Base-by-base conservation (phyloP, 2,113 vertebrate species). In the Ranitomeya variabilis region DNA sequence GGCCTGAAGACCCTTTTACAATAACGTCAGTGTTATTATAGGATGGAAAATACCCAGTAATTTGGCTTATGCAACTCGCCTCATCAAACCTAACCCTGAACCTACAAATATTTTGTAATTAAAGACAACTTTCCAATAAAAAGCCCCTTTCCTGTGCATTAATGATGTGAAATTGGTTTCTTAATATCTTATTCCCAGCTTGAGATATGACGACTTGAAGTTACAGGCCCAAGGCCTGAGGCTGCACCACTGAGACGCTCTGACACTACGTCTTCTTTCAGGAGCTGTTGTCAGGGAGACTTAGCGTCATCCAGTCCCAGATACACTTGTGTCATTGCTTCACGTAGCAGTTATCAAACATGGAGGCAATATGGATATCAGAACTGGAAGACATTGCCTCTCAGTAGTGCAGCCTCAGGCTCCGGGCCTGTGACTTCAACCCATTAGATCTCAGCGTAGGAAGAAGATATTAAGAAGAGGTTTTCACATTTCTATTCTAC, bases 1-100 rank as follows among this genome's bases (percentile, higher is more conserved):
- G 94, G 91, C 84, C 54, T 94, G 52, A 93, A 93, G 89, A 9
- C 51, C 16, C 37, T 89, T 66, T 59, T 88, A 26, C 21, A 74
- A 0, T 71, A 23, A 81, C 52, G 73, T 45, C 37, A 45, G 37
- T 45, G 37, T 45, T 45, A 45, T 6, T 45, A 37, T 7, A 74
- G 31, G 19, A 74, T 13, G 7, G 7, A 66, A 45, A 45, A 9
- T 31, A 71, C 10, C 10, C 1, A 71, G 15, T 71, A 37, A 69
- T 69, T 26, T 26, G 10, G 3, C 26, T 13, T 13, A 69, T 5
- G 26, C 7, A 2, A 31, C 1, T 16, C 31, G 10, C 31, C 71
- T 74, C 23, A 71, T 71, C 23, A 0, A 7, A 73, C 69, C 14
- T 18, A 16, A 16, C 31, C 0, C 26, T 10, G 13, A 11, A 67